phyloP scores from a whole-genome alignment of 1,140 invertebrate genomes.

The Drosophila nannoptera region DNA sequence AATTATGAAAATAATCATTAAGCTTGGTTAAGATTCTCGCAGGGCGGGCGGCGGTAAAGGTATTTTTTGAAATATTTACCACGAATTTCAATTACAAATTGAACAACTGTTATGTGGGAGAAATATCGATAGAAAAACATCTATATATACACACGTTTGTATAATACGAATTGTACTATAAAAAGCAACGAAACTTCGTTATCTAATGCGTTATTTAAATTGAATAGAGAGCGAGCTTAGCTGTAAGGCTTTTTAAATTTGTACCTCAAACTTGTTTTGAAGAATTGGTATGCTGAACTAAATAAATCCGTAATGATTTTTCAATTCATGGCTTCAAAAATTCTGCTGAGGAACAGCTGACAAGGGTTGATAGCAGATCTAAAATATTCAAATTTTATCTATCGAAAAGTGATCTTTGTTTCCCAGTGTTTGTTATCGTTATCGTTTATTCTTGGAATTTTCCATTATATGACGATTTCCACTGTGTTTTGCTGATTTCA shows the following conservation, averaged over 20 bases:
- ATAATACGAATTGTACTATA: constrained; percentile 43
- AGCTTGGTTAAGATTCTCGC: constrained; percentile 36
- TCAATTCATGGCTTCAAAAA: constrained; percentile 29
- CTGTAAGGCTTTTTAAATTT: constrained; percentile 71
- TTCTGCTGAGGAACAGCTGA: no score
- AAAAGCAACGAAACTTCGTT: constrained; percentile 56
- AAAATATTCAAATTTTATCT: not conserved
- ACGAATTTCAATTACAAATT: constrained; percentile 43
- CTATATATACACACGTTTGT: constrained; percentile 17
- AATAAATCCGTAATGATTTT: constrained; percentile 66
- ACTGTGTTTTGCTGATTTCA: not conserved
- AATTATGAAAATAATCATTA: constrained; percentile 23
- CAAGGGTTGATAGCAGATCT: no score
- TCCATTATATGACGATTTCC: constrained; percentile 4
- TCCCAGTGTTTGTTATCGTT: not conserved
- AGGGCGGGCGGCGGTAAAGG: constrained; percentile 1
- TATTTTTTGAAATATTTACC: constrained; percentile 50
- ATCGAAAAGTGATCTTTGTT: not conserved
- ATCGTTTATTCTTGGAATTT: not conserved
- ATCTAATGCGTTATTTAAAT: constrained; percentile 67
- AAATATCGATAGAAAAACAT: constrained; percentile 23
- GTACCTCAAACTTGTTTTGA: constrained; percentile 70
- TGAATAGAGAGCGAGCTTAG: constrained; percentile 57
- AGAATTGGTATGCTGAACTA: constrained; percentile 72
- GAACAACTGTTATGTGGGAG: constrained; percentile 22